Conservation (phyloP, 2,888 invertebrate species). For the Carabus problematicus region DNA sequence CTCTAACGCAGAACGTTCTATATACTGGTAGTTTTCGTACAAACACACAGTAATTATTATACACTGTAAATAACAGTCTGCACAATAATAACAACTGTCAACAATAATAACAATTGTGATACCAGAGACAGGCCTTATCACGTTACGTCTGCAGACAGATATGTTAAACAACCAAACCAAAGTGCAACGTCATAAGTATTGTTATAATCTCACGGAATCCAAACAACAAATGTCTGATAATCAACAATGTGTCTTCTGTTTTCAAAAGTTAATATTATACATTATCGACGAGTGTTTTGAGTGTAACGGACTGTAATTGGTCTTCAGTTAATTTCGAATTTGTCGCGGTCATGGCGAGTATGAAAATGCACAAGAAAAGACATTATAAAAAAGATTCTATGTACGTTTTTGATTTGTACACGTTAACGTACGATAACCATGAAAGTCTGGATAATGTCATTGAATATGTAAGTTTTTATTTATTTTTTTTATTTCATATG, state of each 20-base stretch:
- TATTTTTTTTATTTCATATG: neutral
- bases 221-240: neutral
- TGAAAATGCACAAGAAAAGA: constrained; percentile 53
- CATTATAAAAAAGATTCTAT: constrained; percentile 87
- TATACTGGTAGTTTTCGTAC: neutral
- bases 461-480: constrained; percentile 65
- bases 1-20: too few relatives aligned
- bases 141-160: too few relatives aligned
- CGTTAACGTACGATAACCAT: constrained; percentile 83
- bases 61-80: too few relatives aligned
- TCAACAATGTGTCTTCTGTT: constrained; percentile 7
- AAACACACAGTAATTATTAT: neutral
- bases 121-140: too few relatives aligned
- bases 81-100: neutral
- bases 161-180: too few relatives aligned
- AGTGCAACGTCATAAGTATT: neutral
- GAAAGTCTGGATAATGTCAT: constrained; percentile 78
- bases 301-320: neutral
- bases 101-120: neutral
- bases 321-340: neutral
- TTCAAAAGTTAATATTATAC: neutral
- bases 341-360: neutral
- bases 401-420: constrained; percentile 83
- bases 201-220: neutral
- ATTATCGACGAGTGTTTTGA: constrained; percentile 1